These are phyloP conservation scores for Pentalonia nigronervosa DNA, from an alignment of 1,140 invertebrate genomes.

Conservation along the genomic window DNA sequence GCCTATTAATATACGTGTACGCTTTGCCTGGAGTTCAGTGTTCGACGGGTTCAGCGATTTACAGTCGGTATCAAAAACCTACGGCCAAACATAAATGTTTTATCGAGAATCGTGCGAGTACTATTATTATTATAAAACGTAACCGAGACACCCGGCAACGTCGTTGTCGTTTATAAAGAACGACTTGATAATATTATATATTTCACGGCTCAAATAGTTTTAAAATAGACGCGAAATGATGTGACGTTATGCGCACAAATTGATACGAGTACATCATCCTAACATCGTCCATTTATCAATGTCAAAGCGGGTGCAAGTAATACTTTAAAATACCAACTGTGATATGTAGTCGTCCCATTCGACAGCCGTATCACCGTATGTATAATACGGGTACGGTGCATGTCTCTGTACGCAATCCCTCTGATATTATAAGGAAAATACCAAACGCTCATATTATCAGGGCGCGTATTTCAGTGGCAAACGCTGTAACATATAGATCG, in stretches of 20 bases:
- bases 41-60: not conserved
- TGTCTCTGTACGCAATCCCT: not conserved
- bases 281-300: not conserved
- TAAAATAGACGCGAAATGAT: constrained; percentile 3
- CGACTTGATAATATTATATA: not conserved
- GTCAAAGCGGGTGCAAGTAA: not conserved
- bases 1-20: too few species aligned
- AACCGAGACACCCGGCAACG: not conserved
- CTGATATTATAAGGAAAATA: not conserved
- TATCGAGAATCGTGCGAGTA: not conserved
- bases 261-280: not conserved
- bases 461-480: too few species aligned
- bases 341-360: not conserved
- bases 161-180: not conserved
- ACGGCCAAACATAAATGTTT: not conserved
- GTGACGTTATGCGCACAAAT: not conserved
- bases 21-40: not conserved
- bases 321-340: not conserved
- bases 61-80: not conserved
- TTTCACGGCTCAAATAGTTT: not conserved
- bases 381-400: not conserved
- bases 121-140: not conserved
- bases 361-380: not conserved
- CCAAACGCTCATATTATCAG: not conserved
- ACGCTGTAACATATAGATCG: too few species aligned